Base-by-base conservation (phyloP, 2,113 vertebrate species). In the Cololabis saira region DNA sequence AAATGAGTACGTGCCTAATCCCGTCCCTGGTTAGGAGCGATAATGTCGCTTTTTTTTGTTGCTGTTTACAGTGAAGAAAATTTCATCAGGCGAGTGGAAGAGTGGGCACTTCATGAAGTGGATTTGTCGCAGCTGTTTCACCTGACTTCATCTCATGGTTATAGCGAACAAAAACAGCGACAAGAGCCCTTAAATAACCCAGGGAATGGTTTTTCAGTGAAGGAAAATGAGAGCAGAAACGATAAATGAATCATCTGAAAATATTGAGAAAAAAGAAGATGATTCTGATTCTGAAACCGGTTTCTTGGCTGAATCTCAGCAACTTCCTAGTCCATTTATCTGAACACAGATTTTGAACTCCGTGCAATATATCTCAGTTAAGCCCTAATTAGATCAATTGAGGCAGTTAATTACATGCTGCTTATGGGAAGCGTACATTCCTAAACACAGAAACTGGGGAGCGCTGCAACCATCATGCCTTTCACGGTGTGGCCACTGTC, bases 331-430 rank as follows among this genome's bases (percentile, higher is more conserved):
- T 82, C 22, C 2, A 50, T 64, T 76, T 12, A 75, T 79, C 52
- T 61, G 2, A 2, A 58, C 37, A 57, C 65, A 22, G 16, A 9
- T 76, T 78, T 24, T 63, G 3, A 74, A 69, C 73, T 63, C 0
- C 62, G 14, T 37, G n/a, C 42, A 62, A 74, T 59, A 37, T 33
- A 43, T 65, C 41, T 27, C 33, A 37, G 6, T 37, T 55, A 54
- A n/a, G 50, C 65, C 49, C 44, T 86, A 82, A 91, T 86, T 41
- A 69, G 56, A 33, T 11, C 74, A 78, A 84, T 80, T 82, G 77
- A 83, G 44, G 72, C 74, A 69, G 50, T 55, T 83, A 70, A 88
- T 88, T 72, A 84, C 59, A 73, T 47, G 67, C 15, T 50, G 70
- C 13, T 49, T 74, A 73, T 71, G 74, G 78, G 73, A 86, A 66